Conservation (phyloP, 2,888 invertebrate species). For the Petrolisthes cinctipes region DNA sequence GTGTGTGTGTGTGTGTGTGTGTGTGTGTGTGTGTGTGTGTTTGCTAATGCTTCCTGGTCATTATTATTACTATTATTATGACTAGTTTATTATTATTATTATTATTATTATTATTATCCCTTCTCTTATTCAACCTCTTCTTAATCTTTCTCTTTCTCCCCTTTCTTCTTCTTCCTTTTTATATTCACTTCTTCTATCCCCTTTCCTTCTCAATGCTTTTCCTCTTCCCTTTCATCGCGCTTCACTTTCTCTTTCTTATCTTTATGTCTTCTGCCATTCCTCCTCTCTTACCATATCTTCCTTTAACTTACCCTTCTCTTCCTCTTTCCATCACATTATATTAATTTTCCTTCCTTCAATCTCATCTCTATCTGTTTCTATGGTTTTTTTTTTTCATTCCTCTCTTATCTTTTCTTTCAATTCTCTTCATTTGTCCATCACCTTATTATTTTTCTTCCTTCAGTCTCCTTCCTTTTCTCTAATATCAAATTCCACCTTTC, state of each 20-base stretch:
- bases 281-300: background rate
- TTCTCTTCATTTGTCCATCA: background rate
- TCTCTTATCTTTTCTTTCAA: background rate
- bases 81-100: too few relatives aligned
- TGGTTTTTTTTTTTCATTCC: background rate
- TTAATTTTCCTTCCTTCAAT: background rate
- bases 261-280: constrained; percentile 1
- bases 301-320: too few relatives aligned
- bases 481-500: background rate
- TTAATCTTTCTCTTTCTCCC: background rate
- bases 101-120: background rate
- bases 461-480: background rate
- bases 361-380: background rate
- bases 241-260: too few relatives aligned
- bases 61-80: background rate
- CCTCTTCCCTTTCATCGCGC: background rate
- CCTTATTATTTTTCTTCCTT: background rate
- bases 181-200: background rate
- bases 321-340: background rate
- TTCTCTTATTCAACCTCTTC: background rate
- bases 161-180: background rate
- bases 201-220: background rate
- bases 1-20: constrained; percentile 12
- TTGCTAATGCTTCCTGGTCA: background rate
- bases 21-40: background rate